Percentiles rank a stretch among this genome's conserved stretches.
Conservation (phyloP, 1,140 invertebrate genomes). For the Drosophila quadrilineata region DNA sequence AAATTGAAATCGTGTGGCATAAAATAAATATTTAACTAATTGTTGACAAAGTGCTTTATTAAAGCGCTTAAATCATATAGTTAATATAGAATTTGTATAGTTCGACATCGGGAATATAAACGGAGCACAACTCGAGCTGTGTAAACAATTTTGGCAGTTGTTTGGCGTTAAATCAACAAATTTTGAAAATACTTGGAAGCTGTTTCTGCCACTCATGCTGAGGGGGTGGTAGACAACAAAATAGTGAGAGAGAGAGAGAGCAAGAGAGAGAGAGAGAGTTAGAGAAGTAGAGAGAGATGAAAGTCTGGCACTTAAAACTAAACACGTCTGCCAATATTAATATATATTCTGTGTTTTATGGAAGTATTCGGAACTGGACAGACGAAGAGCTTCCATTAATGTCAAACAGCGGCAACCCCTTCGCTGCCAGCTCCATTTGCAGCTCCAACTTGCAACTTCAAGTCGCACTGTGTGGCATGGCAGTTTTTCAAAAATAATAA, state of each 20-base stretch:
- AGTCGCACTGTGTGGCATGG: constrained; percentile 11
- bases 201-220: too few relatives aligned
- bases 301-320: constrained; percentile 26
- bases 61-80: too few relatives aligned
- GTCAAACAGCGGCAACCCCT: constrained; percentile 27
- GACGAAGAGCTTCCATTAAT: constrained; percentile 41
- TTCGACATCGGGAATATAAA: too few relatives aligned
- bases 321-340: constrained; percentile 44
- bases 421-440: constrained; percentile 2
- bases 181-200: constrained; percentile 9
- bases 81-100: too few relatives aligned
- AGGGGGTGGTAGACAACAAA: background rate
- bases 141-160: constrained; percentile 15
- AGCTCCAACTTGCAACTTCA: background rate
- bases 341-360: constrained; percentile 24
- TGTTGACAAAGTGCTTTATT: too few relatives aligned
- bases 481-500: constrained; percentile 47
- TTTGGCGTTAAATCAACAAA: constrained; percentile 2
- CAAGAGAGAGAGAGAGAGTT: background rate
- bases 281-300: background rate
- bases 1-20: too few relatives aligned
- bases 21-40: too few relatives aligned
- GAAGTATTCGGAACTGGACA: background rate
- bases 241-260: background rate
- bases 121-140: background rate